Percentiles rank a stretch among this genome's conserved stretches.
phyloP scores from a whole-genome alignment of 1,140 invertebrate genomes.

The Psilanteris sp. region DNA sequence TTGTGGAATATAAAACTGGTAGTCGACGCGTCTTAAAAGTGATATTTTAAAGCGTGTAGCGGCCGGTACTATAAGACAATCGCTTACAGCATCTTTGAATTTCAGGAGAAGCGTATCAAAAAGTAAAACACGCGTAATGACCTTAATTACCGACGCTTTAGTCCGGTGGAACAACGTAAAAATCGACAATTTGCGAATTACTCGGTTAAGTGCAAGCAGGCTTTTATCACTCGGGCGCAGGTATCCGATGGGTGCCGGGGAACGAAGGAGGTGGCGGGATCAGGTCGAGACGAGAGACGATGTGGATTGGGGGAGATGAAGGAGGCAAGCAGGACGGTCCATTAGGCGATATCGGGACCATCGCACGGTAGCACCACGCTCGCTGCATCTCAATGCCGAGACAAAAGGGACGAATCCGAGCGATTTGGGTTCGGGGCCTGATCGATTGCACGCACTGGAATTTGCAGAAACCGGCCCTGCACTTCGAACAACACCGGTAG shows the following conservation, averaged over 20 bases:
- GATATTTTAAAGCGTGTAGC: too few species aligned
- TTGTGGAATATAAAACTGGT: too few species aligned
- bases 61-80: too few species aligned
- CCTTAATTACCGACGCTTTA: slow-evolving; percentile 49
- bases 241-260: slow-evolving; percentile 44
- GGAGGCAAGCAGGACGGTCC: slow-evolving; percentile 74
- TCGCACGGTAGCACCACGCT: slow-evolving; percentile 80
- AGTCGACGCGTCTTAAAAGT: too few species aligned
- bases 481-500: slow-evolving; percentile 75
- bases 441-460: slow-evolving; percentile 63
- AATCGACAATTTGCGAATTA: slow-evolving; percentile 58
- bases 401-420: slow-evolving; percentile 61
- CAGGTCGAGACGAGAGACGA: slow-evolving; percentile 60
- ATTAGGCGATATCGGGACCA: slow-evolving; percentile 80
- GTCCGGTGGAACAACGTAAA: slow-evolving; percentile 24
- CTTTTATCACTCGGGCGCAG: slow-evolving; percentile 53
- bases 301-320: slow-evolving; percentile 60
- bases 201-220: slow-evolving; percentile 49
- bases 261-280: slow-evolving; percentile 63
- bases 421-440: slow-evolving; percentile 63
- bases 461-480: slow-evolving; percentile 66
- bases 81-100: slow-evolving; percentile 2
- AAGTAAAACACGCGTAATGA: slow-evolving; percentile 19
- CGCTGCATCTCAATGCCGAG: slow-evolving; percentile 79
- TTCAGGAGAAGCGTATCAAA: slow-evolving; percentile 2